phyloP scores from a whole-genome alignment of 2,888 invertebrate genomes.

The Orchesellides sinensis region DNA sequence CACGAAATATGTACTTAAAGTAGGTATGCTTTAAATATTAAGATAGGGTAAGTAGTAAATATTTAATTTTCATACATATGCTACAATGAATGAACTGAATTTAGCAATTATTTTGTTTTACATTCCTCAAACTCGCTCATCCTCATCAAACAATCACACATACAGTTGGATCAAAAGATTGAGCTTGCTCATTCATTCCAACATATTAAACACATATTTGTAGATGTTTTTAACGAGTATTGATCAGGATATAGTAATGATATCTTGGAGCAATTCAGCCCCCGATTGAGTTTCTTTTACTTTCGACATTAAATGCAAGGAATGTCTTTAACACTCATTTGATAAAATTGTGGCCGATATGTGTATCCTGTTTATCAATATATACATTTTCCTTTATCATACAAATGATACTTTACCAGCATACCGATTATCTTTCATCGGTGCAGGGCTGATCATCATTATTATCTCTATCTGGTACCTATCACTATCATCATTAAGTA shows the following conservation, averaged over 20 bases:
- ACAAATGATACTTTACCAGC: background rate
- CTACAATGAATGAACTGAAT: slow-evolving; percentile 1
- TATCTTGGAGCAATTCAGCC: too few relatives aligned
- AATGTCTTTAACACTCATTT: background rate
- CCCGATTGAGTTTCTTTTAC: too few relatives aligned
- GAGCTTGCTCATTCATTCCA: slow-evolving; percentile 16
- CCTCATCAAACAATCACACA: slow-evolving; percentile 12
- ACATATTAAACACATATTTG: too few relatives aligned
- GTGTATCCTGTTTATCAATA: slow-evolving; percentile 4
- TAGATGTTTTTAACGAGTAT: too few relatives aligned
- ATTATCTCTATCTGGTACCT: background rate
- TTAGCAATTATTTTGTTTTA: slow-evolving; percentile 45
- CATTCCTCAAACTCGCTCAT: slow-evolving; percentile 61
- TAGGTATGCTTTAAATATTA: background rate
- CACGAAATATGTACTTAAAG: background rate
- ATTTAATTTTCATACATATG: background rate
- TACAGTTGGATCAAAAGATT: background rate
- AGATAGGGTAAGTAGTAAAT: background rate
- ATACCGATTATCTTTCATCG: background rate
- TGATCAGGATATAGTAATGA: too few relatives aligned
- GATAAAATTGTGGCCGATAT: slow-evolving; percentile 2
- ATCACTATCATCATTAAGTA: background rate
- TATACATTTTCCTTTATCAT: background rate
- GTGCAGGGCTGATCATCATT: background rate
- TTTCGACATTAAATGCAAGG: background rate